Percentiles rank a stretch among this genome's conserved stretches.
Evolutionary conservation across 2,113 vertebrate genomes (phyloP).

Genomic region (Rhegmatorhina hoffmannsi): DNA sequence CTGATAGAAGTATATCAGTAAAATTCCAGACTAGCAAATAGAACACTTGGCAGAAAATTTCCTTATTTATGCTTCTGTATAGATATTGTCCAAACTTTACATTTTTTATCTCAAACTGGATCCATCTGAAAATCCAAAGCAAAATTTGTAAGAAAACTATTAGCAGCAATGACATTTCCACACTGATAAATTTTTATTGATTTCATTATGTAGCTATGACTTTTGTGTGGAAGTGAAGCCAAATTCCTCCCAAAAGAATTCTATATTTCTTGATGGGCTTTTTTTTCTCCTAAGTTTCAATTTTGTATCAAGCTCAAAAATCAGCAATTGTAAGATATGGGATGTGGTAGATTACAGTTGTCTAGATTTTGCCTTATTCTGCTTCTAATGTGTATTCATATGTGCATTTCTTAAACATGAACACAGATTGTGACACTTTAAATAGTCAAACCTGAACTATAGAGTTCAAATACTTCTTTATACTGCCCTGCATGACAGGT

Average conservation of each 20-base stretch:
- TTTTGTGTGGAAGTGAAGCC: not conserved
- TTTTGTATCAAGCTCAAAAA: not conserved
- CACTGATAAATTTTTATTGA: not conserved
- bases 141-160: not conserved
- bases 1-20: not conserved
- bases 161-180: not conserved
- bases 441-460: not conserved
- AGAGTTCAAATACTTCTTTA: not conserved
- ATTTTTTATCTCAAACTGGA: not conserved
- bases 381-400: not conserved
- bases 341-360: not conserved
- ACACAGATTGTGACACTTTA: not conserved
- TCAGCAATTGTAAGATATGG: not conserved
- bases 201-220: not conserved
- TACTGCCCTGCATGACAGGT: not conserved
- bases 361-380: not conserved
- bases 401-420: not conserved
- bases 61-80: not conserved
- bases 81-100: not conserved
- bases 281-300: not conserved
- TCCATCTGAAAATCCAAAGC: not conserved
- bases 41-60: not conserved
- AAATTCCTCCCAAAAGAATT: not conserved
- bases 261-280: not conserved
- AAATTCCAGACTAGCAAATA: not conserved